Percentiles rank a stretch among this genome's conserved stretches.
Conservation (phyloP, 2,113 vertebrate genomes). For the Otus sunia region DNA sequence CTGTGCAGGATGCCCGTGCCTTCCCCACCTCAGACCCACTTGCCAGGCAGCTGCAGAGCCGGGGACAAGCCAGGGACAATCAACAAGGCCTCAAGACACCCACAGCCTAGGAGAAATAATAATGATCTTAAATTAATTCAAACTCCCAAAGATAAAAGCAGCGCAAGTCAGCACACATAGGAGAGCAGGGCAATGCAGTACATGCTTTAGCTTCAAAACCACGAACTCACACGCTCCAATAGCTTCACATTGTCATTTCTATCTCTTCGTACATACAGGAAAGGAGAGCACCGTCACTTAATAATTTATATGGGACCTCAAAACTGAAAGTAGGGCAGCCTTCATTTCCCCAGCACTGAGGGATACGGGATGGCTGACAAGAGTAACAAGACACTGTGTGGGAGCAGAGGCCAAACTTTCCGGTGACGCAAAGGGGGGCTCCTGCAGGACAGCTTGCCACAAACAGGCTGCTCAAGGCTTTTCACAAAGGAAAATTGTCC, state of each 20-base stretch:
- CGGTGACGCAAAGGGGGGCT: background rate
- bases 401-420: background rate
- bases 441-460: background rate
- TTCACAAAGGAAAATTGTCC: background rate
- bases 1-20: background rate
- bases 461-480: background rate
- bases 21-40: background rate
- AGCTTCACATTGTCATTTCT: background rate
- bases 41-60: background rate
- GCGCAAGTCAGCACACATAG: background rate
- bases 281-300: background rate
- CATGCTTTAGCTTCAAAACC: background rate
- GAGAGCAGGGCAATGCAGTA: background rate
- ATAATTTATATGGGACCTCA: slow-evolving; percentile 11
- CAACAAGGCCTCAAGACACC: background rate
- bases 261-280: background rate
- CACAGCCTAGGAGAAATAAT: background rate
- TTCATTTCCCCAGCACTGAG: background rate
- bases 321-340: slow-evolving; percentile 29
- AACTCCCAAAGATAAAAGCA: background rate
- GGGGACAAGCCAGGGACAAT: background rate
- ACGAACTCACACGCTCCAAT: background rate
- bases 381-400: background rate
- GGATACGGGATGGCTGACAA: background rate
- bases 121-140: background rate